phyloP scores from a whole-genome alignment of 2,113 vertebrate species.

The Rhombomys opimus region DNA sequence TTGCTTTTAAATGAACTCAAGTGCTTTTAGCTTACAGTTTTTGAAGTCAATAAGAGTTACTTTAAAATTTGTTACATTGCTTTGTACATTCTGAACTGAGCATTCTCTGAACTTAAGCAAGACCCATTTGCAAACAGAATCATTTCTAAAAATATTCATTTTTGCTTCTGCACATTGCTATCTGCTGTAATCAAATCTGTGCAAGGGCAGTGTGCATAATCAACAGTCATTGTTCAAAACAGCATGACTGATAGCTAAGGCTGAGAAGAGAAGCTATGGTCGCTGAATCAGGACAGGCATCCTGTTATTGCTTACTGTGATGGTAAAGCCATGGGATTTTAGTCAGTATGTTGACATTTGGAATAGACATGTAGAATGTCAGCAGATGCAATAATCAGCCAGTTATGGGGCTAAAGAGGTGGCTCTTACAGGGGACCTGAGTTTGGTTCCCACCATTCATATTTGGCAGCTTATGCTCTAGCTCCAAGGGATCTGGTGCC shows the following conservation, averaged over 20 bases:
- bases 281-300: neutral
- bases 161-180: neutral
- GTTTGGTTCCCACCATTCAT: neutral
- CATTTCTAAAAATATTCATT: neutral
- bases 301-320: conserved; percentile 10
- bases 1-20: conserved; percentile 75
- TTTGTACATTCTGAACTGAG: conserved; percentile 60
- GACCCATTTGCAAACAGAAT: neutral
- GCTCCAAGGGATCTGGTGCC: neutral
- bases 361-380: neutral
- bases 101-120: conserved; percentile 33
- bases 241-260: neutral
- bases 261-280: neutral
- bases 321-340: neutral
- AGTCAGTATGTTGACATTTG: conserved; percentile 18
- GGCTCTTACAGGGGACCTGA: neutral
- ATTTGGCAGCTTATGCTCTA: neutral
- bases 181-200: neutral
- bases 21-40: conserved; percentile 71
- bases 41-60: conserved; percentile 74
- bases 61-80: conserved; percentile 64
- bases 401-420: neutral
- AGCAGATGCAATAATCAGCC: neutral
- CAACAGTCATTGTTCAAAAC: neutral
- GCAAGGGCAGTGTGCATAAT: neutral